A percentile compares a stretch with the other conserved stretches of the same genome.
Evolutionary conservation across 2,888 invertebrate species (phyloP).

Genomic region (Melanchra persicariae): DNA sequence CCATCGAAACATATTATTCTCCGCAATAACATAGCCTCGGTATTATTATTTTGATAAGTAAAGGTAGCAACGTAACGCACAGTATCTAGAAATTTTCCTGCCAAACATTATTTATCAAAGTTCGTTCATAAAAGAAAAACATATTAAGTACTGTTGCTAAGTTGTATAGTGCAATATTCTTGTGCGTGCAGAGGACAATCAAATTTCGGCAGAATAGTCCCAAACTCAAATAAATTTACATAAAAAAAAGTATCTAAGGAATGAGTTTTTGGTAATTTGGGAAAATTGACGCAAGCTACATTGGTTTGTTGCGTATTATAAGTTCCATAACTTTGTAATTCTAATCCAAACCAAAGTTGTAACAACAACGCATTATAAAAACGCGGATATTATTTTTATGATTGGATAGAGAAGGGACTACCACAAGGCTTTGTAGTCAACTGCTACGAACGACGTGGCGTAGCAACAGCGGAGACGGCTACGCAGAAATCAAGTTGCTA

Average conservation of each 20-base stretch:
- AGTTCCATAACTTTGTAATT: constrained; percentile 22
- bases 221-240: constrained; percentile 61
- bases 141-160: constrained; percentile 23
- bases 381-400: background rate
- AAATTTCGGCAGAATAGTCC: constrained; percentile 51
- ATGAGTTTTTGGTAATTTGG: constrained; percentile 47
- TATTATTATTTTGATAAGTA: constrained; percentile 31
- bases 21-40: constrained; percentile 28
- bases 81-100: constrained; percentile 25
- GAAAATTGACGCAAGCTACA: constrained; percentile 48
- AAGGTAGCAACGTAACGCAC: background rate
- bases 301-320: constrained; percentile 18
- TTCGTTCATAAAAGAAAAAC: constrained; percentile 25
- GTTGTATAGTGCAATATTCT: constrained; percentile 38
- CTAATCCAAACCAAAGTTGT: constrained; percentile 6
- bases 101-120: constrained; percentile 22
- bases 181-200: constrained; percentile 69
- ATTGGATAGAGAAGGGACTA: background rate
- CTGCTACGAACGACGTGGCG: constrained; percentile 38
- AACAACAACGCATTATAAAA: constrained; percentile 2
- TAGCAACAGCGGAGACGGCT: constrained; percentile 39
- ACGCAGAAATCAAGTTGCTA: constrained; percentile 18
- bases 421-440: background rate
- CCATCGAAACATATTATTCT: constrained; percentile 16
- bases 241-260: constrained; percentile 47